Conservation (phyloP, 2,113 vertebrate genomes). For the Pluvialis apricaria region DNA sequence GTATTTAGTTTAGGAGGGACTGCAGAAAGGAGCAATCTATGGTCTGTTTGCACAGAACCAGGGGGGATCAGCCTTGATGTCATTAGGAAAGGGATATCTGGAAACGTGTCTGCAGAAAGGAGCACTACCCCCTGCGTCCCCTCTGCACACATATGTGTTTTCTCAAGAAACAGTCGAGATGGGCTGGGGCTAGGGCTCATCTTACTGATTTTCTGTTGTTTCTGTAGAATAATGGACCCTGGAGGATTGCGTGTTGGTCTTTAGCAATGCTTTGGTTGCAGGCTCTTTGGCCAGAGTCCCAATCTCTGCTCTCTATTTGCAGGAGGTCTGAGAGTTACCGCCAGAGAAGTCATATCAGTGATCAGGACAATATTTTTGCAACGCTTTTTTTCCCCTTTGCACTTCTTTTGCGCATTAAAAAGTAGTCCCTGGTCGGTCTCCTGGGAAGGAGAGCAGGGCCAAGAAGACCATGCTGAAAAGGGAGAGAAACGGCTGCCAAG, state of each 20-base stretch:
- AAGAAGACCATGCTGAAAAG: background rate
- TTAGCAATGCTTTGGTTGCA: background rate
- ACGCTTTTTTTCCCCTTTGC: background rate
- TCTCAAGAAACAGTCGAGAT: background rate
- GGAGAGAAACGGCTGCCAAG: background rate
- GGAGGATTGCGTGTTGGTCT: background rate
- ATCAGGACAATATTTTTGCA: background rate
- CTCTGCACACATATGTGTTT: background rate
- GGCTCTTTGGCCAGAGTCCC: background rate
- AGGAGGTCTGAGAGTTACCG: background rate
- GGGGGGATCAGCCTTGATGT: background rate
- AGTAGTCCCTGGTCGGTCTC: background rate
- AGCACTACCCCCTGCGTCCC: background rate
- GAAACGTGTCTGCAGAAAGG: background rate
- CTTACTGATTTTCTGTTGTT: background rate
- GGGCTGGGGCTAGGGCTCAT: background rate
- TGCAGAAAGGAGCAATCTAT: background rate
- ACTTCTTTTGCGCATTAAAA: background rate
- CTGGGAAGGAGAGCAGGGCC: background rate
- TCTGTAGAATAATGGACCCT: background rate
- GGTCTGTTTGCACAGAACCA: background rate
- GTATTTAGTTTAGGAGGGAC: background rate
- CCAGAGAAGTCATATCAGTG: background rate
- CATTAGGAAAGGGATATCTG: background rate
- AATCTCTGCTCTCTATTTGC: background rate